Base-by-base conservation (phyloP, 2,888 invertebrate genomes). In the Meiosimyza platycephala region DNA sequence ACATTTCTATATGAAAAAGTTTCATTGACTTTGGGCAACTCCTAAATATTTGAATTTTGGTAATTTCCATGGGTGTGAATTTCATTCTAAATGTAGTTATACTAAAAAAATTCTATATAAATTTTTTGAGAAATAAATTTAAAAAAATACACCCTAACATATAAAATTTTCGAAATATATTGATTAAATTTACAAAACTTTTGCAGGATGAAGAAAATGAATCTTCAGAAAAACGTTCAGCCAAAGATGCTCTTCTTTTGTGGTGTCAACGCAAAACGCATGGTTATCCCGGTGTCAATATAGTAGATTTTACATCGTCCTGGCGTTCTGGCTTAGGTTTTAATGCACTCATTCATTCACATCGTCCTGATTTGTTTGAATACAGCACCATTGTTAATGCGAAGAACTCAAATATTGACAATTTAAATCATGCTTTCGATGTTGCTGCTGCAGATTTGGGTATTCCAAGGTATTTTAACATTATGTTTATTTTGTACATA, bases 231-330 rank as follows among this genome's bases (percentile, higher is more conserved):
- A 98, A 98, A 90, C 97, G 96, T 88, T 98, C 98, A 2, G 99
- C 99, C 79, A 99, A 99, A 90, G 99, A 99, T 88, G 99, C 99
- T 6, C 89, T 99, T 76, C 90, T 99, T 66, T 90, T 99, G 79
- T 99, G 99, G 99, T 99, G 99, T 85, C 99, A 99, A 89, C 91
- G 98, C 71, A 99, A 98, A 89, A 99, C 99, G 1, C 94, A 94
- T 83, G 98, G 98, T 79, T 99, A 97, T 89, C 92, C 93, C 66
- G 93, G 94, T 72, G 96, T 96, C 55, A 93, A 94, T 82, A 96
- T 96, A 77, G 93, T 93, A 79, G 96, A 96, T 88, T 96, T 96
- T 83, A 94, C 94, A 79, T 94, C 93, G 81, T 97, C 97, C 52
- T 99, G 99, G 99, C 90, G 98, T 76, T 96, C 93, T 77, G 99